Base-by-base conservation (phyloP, 2,888 invertebrate species). In the Boloria euphrosyne region DNA sequence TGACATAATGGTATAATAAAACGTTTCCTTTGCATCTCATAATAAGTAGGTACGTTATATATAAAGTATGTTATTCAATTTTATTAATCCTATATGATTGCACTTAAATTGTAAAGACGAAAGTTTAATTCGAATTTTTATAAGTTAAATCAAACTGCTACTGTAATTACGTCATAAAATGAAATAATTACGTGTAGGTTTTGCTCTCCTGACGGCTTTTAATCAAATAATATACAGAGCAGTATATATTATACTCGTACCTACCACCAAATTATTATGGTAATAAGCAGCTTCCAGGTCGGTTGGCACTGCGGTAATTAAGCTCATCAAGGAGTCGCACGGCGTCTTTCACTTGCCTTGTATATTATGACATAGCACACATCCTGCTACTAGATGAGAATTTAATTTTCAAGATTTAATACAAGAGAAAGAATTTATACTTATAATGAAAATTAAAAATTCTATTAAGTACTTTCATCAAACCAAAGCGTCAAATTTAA, bases 241-340 rank as follows among this genome's bases (percentile, higher is more conserved):
- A 55, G 2, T n/a, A 22, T 22, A 46, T 38, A 38, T n/a, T n/a
- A n/a, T n/a, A n/a, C n/a, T n/a, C n/a, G n/a, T 10, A 10, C 22
- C 46, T 46, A 44, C 38, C 43, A 55, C 43, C 47, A 50, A 58
- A 66, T 63, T 46, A 66, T 38, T 66, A 64, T 57, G 66, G 44
- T 64, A 69, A 66, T 66, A 60, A 53, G 63, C 50, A 63, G 59
- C 52, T 69, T 69, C 58, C 58, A 62, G 58, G 58, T 65, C 53
- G 58, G 64, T 58, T 64, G 64, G 38, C 64, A 18, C 53, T 53
- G 61, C 43, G 59, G 62, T 63, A 61, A 66, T 69, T 64, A 61
- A 69, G 60, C 61, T 47, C 64, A 58, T 67, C 61, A 64, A 46
- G 61, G 43, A 66, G 60, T 61, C 61, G 17, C 61, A 44, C 27